These are phyloP conservation scores for Sialis lutaria DNA, from an alignment of 2,888 invertebrate species.

Conservation along the genomic window DNA sequence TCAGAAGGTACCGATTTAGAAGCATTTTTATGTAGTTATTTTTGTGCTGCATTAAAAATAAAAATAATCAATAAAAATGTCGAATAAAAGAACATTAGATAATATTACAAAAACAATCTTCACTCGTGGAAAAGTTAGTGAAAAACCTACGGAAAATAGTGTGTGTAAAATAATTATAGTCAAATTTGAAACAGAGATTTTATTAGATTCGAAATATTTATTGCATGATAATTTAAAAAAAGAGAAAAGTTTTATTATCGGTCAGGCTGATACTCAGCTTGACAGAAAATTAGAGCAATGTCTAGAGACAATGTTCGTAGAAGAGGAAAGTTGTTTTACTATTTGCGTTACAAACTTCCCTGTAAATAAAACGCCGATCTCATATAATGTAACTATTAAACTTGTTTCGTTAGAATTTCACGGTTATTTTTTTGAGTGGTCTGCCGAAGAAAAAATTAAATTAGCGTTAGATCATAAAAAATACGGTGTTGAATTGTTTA, in stretches of 20 bases:
- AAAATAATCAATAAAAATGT: too few relatives aligned
- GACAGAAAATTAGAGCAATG: slow-evolving; percentile 29
- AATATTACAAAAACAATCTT: slow-evolving; percentile 19
- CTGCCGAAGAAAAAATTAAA: slow-evolving; percentile 22
- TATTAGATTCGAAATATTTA: slow-evolving; percentile 1
- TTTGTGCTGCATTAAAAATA: too few relatives aligned
- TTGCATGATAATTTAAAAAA: slow-evolving; percentile 12
- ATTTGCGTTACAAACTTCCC: too few relatives aligned
- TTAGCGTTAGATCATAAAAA: slow-evolving; percentile 28
- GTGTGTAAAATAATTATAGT: slow-evolving; percentile 19
- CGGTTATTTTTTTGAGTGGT: slow-evolving; percentile 27
- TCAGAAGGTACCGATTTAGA: too few relatives aligned
- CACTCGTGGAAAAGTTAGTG: slow-evolving; percentile 15
- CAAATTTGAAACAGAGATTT: slow-evolving; percentile 6
- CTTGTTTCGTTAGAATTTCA: slow-evolving; percentile 22
- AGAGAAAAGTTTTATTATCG: slow-evolving; percentile 18
- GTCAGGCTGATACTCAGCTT: slow-evolving; percentile 25
- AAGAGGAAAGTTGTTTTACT: slow-evolving; percentile 27
- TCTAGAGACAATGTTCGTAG: slow-evolving; percentile 27
- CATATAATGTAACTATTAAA: slow-evolving; percentile 21
- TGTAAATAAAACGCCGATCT: slow-evolving; percentile 19
- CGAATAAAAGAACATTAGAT: too few relatives aligned
- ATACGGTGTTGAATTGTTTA: slow-evolving; percentile 43
- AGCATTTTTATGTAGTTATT: too few relatives aligned
- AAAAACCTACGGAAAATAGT: slow-evolving; percentile 22